phyloP scores from a whole-genome alignment of 2,113 vertebrate species.

The Drymodes brunneopygia region DNA sequence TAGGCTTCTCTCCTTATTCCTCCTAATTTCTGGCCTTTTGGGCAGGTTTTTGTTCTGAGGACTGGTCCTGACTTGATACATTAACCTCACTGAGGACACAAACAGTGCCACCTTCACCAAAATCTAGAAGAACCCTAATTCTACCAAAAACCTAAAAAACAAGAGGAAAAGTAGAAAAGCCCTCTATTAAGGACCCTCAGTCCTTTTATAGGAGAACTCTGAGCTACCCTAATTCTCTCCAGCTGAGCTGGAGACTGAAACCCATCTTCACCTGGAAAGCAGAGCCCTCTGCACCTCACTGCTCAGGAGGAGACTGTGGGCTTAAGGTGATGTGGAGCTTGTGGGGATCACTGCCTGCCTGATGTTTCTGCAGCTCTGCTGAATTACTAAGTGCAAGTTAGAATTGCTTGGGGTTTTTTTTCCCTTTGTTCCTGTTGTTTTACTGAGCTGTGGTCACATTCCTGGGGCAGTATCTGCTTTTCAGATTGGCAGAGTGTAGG shows the following conservation, averaged over 20 bases:
- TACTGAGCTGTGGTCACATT: not conserved
- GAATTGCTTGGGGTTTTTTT: not conserved
- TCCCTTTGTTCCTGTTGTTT: not conserved
- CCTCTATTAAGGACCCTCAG: accelerated
- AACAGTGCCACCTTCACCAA: accelerated
- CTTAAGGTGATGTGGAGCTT: not conserved
- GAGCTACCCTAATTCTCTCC: not conserved
- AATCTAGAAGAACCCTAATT: not conserved
- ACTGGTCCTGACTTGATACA: not conserved
- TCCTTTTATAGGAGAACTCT: not conserved
- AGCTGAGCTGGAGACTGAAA: not conserved
- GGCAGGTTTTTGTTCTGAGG: not conserved
- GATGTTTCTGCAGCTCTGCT: not conserved
- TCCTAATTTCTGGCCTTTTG: not conserved
- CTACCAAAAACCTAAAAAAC: accelerated
- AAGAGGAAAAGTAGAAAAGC: accelerated
- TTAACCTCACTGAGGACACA: not conserved
- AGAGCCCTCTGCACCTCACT: not conserved
- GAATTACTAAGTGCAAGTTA: not conserved
- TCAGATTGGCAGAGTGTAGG: not conserved
- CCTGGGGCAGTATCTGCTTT: slow-evolving; percentile 11
- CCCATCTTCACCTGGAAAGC: not conserved
- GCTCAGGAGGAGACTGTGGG: not conserved
- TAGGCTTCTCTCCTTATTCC: not conserved
- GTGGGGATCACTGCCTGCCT: accelerated